phyloP scores from a whole-genome alignment of 2,888 invertebrate genomes.

The Megastigmus dorsalis region DNA sequence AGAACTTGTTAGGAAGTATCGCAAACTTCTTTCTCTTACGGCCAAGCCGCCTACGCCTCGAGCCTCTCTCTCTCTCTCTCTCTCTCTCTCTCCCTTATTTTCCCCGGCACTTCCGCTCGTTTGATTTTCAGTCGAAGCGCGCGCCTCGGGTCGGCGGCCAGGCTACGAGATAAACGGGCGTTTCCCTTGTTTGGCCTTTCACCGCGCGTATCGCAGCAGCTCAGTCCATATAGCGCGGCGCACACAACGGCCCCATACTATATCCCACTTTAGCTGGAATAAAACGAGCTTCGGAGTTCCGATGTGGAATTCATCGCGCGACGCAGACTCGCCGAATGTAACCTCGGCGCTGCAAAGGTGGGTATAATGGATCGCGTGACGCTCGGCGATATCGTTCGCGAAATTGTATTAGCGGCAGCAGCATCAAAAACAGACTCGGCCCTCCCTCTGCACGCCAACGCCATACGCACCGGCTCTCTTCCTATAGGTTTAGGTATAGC shows the following conservation, averaged over 20 bases:
- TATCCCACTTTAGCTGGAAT: too few relatives aligned
- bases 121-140: conserved; percentile 12
- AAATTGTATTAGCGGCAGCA: conserved; percentile 40
- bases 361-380: conserved; percentile 16
- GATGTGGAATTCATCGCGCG: neutral
- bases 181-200: too few relatives aligned
- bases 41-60: neutral
- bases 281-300: neutral
- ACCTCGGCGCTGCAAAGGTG: too few relatives aligned
- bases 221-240: conserved; percentile 16
- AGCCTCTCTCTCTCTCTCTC: neutral
- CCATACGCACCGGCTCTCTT: too few relatives aligned
- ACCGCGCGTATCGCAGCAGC: too few relatives aligned
- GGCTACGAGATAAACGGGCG: too few relatives aligned
- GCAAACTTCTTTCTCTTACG: conserved; percentile 29
- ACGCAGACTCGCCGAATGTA: neutral
- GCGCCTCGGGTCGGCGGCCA: conserved; percentile 5
- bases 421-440: too few relatives aligned
- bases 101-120: conserved; percentile 21
- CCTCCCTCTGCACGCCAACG: neutral
- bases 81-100: neutral
- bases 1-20: conserved; percentile 2
- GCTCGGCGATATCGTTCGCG: conserved; percentile 25
- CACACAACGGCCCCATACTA: too few relatives aligned
- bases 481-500: too few relatives aligned